These are phyloP conservation scores for Sclerurus mexicanus DNA, from an alignment of 2,113 vertebrate species.

Conservation along the genomic window DNA sequence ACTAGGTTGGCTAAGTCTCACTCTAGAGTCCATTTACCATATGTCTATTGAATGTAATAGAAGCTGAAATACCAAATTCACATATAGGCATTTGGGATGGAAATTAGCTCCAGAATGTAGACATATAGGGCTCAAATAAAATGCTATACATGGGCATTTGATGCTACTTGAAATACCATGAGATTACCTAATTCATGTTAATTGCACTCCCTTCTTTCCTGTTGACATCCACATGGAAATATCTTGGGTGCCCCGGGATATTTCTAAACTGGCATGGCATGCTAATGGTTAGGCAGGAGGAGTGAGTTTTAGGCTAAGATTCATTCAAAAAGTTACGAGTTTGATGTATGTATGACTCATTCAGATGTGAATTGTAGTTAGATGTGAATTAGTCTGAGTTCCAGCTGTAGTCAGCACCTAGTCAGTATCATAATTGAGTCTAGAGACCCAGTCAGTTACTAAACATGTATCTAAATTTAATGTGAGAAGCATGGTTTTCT, in stretches of 20 bases:
- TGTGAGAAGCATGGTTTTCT: not conserved
- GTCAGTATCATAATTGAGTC: not conserved
- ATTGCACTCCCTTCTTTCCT: not conserved
- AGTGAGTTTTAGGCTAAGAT: not conserved
- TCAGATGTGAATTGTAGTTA: not conserved
- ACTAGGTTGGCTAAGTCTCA: not conserved
- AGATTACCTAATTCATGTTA: not conserved
- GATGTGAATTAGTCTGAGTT: not conserved
- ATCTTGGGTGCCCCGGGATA: not conserved
- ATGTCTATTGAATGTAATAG: not conserved
- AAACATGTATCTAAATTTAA: not conserved
- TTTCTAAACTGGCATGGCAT: not conserved
- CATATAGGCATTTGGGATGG: not conserved
- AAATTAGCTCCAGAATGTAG: not conserved
- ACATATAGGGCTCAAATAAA: not conserved
- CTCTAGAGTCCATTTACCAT: not conserved
- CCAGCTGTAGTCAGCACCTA: not conserved
- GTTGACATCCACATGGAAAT: not conserved
- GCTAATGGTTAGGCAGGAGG: not conserved
- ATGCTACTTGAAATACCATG: not conserved
- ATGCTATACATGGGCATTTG: not conserved
- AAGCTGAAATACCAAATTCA: not conserved
- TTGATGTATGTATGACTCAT: not conserved
- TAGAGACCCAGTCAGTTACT: not conserved
- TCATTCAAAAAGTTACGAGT: not conserved